Evolutionary conservation across 2,888 invertebrate species (phyloP).

Genomic region (Tillus elongatus): DNA sequence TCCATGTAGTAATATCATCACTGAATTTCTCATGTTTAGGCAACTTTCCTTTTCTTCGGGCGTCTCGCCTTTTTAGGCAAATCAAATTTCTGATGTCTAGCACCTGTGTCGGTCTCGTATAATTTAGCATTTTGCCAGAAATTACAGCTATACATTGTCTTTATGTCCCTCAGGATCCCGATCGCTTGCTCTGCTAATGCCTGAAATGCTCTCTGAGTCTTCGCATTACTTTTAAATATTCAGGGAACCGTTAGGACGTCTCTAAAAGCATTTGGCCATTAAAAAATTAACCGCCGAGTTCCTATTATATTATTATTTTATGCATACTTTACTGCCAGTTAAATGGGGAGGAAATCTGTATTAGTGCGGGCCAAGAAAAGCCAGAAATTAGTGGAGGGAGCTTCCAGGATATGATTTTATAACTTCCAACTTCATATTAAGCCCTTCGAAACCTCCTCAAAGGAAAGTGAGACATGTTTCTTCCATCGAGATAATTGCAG

Average conservation of each 20-base stretch:
- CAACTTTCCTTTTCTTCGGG: too few relatives aligned
- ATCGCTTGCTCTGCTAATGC: conserved; percentile 36
- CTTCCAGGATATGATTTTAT: too few relatives aligned
- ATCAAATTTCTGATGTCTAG: conserved; percentile 29
- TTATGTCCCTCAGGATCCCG: conserved; percentile 30
- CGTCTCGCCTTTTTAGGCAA: conserved; percentile 21
- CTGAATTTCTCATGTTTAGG: too few relatives aligned
- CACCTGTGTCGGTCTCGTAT: conserved; percentile 27
- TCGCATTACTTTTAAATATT: conserved; percentile 43
- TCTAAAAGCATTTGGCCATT: conserved; percentile 59
- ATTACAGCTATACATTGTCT: conserved; percentile 36
- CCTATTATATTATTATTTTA: conserved; percentile 44
- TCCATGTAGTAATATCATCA: too few relatives aligned
- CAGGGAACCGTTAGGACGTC: conserved; percentile 41
- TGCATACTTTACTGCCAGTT: conserved; percentile 39
- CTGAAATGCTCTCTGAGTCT: conserved; percentile 29
- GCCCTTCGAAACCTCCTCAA: too few relatives aligned
- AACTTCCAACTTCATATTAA: too few relatives aligned
- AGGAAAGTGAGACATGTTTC: too few relatives aligned
- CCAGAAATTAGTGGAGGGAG: too few relatives aligned
- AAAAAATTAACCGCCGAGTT: conserved; percentile 47
- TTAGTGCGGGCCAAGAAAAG: too few relatives aligned
- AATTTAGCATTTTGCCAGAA: conserved; percentile 27
- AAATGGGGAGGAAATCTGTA: conserved; percentile 39
- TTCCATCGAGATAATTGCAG: too few relatives aligned